phyloP scores from a whole-genome alignment of 2,888 invertebrate species.

The Erynnis tages region DNA sequence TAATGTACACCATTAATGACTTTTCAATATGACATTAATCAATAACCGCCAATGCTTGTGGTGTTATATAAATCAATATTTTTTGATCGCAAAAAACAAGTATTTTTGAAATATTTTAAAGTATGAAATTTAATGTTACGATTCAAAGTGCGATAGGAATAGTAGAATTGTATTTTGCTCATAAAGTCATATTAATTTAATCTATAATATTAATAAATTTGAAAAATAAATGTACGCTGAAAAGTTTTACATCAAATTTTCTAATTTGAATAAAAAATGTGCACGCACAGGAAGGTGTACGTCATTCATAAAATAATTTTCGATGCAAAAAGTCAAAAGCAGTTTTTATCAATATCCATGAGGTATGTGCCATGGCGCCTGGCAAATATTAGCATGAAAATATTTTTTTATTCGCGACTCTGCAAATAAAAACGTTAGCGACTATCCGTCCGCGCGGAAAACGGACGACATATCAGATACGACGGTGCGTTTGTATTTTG shows the following conservation, averaged over 20 bases:
- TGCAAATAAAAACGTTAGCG: slow-evolving; percentile 19
- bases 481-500: slow-evolving; percentile 4
- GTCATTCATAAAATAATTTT: slow-evolving; percentile 14
- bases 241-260: not conserved
- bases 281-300: not conserved
- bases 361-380: not conserved
- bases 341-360: slow-evolving; percentile 13
- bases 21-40: too few relatives aligned
- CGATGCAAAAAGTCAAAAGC: not conserved
- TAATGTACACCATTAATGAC: too few relatives aligned
- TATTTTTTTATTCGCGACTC: slow-evolving; percentile 15
- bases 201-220: too few relatives aligned
- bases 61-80: too few relatives aligned
- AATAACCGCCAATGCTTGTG: too few relatives aligned
- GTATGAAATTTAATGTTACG: too few relatives aligned
- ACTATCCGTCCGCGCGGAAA: slow-evolving; percentile 9
- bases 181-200: too few relatives aligned
- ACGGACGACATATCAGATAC: slow-evolving; percentile 15
- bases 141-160: too few relatives aligned
- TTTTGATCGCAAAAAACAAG: too few relatives aligned
- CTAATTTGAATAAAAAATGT: not conserved
- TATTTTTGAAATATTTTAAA: too few relatives aligned
- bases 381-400: slow-evolving; percentile 14
- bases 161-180: too few relatives aligned
- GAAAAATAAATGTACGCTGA: not conserved